Conservation (phyloP, 2,113 vertebrate genomes). For the Sterna hirundo region DNA sequence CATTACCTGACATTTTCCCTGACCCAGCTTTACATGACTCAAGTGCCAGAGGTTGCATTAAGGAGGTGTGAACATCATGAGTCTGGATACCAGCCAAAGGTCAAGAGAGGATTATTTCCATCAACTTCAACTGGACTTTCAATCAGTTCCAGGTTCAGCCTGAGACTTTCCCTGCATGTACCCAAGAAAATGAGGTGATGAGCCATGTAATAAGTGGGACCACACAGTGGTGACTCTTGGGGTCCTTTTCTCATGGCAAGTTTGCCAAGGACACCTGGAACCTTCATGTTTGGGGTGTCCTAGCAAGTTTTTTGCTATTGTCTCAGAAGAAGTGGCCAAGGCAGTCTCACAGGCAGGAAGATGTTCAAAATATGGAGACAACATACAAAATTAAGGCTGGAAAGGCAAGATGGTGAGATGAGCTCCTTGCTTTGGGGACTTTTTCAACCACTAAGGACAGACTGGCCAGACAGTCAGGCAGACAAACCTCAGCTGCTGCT, state of each 20-base stretch:
- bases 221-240: neutral
- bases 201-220: neutral
- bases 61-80: slow-evolving; percentile 60
- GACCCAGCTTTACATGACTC: neutral
- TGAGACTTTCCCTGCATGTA: neutral
- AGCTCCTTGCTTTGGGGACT: neutral
- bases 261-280: neutral
- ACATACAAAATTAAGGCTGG: neutral
- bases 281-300: neutral
- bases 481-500: neutral
- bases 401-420: neutral
- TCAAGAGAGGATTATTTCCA: slow-evolving; percentile 50
- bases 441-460: neutral
- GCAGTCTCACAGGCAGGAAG: neutral
- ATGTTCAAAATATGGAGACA: neutral
- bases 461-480: neutral
- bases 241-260: neutral
- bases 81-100: slow-evolving; percentile 50
- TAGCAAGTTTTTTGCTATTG: neutral
- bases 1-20: slow-evolving; percentile 39
- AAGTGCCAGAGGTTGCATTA: slow-evolving; percentile 40
- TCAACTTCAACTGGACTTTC: slow-evolving; percentile 28
- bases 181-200: neutral
- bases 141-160: slow-evolving; percentile 10
- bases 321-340: neutral